These are phyloP conservation scores for Ascidia mentula DNA, from an alignment of 23 tunicate species.

Conservation along the genomic window DNA sequence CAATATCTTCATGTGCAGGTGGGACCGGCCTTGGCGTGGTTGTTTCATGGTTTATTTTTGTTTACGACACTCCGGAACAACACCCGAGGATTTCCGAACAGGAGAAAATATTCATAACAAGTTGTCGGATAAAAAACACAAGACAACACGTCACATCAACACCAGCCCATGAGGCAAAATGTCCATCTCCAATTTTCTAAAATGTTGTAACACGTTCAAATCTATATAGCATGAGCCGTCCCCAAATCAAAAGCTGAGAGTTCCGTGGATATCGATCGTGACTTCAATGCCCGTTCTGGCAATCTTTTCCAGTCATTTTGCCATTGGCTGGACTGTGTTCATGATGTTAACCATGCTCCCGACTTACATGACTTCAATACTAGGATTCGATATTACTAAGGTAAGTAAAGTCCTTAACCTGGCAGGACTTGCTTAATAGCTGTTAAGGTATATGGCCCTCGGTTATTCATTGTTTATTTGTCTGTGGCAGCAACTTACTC, in stretches of 20 bases:
- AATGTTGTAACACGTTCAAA: too few relatives aligned
- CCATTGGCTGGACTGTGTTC: slow-evolving; percentile 39
- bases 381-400: slow-evolving; percentile 31
- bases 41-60: slow-evolving; percentile 32
- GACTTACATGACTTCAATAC: slow-evolving; percentile 38
- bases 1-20: too few relatives aligned
- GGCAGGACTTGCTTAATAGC: too few relatives aligned
- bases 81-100: slow-evolving; percentile 53
- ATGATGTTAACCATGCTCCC: slow-evolving; percentile 47
- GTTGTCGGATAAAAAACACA: too few relatives aligned
- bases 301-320: slow-evolving; percentile 33
- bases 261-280: slow-evolving; percentile 41
- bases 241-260: slow-evolving; percentile 2
- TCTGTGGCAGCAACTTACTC: too few relatives aligned
- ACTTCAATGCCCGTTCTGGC: slow-evolving; percentile 48
- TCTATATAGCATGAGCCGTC: too few relatives aligned
- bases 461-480: too few relatives aligned
- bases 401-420: slow-evolving; percentile 17
- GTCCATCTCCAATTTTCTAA: too few relatives aligned
- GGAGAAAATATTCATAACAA: slow-evolving; percentile 30
- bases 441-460: too few relatives aligned
- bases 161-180: too few relatives aligned
- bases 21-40: too few relatives aligned
- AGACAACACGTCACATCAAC: too few relatives aligned
- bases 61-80: slow-evolving; percentile 27